These are phyloP conservation scores for Uria aalge DNA, from an alignment of 2,113 vertebrate species.

Conservation along the genomic window DNA sequence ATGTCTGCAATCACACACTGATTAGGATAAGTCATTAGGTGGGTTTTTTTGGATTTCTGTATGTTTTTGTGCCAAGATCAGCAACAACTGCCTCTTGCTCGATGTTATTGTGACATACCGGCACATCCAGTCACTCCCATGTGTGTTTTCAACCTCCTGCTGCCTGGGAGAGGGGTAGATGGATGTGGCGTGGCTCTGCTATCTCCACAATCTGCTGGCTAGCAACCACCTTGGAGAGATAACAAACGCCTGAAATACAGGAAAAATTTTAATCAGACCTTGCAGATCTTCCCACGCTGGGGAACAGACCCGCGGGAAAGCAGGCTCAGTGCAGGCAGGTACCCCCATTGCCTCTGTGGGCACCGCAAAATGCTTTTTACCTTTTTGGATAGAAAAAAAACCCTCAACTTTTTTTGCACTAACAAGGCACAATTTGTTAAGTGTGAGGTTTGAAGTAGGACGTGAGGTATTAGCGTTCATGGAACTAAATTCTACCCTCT, in stretches of 20 bases:
- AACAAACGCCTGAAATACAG: background rate
- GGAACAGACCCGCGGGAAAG: background rate
- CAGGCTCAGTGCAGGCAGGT: rapidly evolving
- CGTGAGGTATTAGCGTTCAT: rapidly evolving
- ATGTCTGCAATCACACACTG: background rate
- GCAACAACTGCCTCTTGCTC: background rate
- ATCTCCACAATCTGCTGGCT: background rate
- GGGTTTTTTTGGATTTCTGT: background rate
- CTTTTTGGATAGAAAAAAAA: background rate
- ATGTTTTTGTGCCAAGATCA: background rate
- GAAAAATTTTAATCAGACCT: background rate
- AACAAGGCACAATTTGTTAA: background rate
- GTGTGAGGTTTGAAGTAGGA: rapidly evolving
- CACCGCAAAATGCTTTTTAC: background rate
- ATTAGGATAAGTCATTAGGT: background rate
- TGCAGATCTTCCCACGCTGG: background rate
- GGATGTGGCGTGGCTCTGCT: background rate
- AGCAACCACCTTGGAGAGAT: background rate
- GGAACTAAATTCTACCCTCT: background rate
- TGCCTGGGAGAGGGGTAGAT: background rate
- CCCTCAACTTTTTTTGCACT: rapidly evolving
- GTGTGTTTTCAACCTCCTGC: background rate
- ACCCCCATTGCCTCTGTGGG: background rate
- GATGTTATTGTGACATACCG: background rate
- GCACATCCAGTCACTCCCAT: background rate